phyloP scores from a whole-genome alignment of 1,140 invertebrate species.

The Dufourea novaeangliae region DNA sequence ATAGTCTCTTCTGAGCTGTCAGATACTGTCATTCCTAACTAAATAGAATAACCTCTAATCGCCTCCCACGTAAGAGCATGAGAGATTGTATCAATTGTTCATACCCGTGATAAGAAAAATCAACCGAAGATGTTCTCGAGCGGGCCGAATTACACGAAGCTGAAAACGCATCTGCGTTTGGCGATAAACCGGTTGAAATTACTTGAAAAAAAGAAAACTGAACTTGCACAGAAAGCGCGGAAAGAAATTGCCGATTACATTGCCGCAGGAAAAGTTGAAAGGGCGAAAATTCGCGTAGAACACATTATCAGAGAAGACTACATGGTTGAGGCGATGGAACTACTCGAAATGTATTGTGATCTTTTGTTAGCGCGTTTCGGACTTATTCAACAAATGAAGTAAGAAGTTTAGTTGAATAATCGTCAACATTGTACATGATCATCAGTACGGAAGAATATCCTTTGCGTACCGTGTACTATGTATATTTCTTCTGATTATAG shows the following conservation, averaged over 20 bases:
- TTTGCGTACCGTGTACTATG: too few species aligned
- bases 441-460: too few species aligned
- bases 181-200: slow-evolving; percentile 96
- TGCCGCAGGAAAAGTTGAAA: slow-evolving; percentile 92
- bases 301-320: slow-evolving; percentile 99
- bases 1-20: background rate
- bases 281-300: slow-evolving; percentile 98
- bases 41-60: slow-evolving; percentile 9
- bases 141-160: slow-evolving; percentile 94
- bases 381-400: slow-evolving; percentile 98
- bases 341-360: slow-evolving; percentile 99
- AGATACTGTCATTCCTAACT: background rate
- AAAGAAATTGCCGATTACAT: slow-evolving; percentile 99
- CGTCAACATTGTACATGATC: too few species aligned
- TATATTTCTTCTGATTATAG: slow-evolving; percentile 76
- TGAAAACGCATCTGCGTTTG: slow-evolving; percentile 97
- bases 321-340: slow-evolving; percentile 99
- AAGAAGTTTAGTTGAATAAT: slow-evolving; percentile 67
- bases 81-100: slow-evolving; percentile 6
- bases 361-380: slow-evolving; percentile 98
- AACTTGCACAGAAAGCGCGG: slow-evolving; percentile 96
- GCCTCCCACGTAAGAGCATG: slow-evolving; percentile 18
- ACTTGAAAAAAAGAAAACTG: slow-evolving; percentile 99
- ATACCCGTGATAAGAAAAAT: background rate
- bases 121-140: slow-evolving; percentile 89